Base-by-base conservation (phyloP, 2,797 vertebrate species). In the Yasuhikotakia modesta region DNA sequence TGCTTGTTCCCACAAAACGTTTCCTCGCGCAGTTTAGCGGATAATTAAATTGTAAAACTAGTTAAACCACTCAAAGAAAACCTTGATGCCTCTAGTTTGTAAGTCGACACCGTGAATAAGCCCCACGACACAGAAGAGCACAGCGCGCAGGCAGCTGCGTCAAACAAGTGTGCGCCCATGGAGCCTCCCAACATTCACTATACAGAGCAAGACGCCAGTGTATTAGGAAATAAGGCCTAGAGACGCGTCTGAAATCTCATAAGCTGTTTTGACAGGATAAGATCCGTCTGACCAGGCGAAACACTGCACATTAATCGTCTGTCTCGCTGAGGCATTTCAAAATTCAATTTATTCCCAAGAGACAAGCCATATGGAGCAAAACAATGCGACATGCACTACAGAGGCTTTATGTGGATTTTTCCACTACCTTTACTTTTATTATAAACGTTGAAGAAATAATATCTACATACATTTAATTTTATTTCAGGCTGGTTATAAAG, bases 41-140 rank as follows among this genome's bases (percentile, higher is more conserved):
- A 93, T 93, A 94, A 94, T 94, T 93, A 93, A 94, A 93, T 90
- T 89, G 84, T 92, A 91, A 93, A 88, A 87, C 79, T 67, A 90
- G 86, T 89, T 90, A 89, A 92, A 89, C 87, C 89, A 68, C 87
- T 91, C 90, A 92, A n/a, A 91, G 90, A 85, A 60, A 81, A 83
- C 72, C 85, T 85, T 83, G 39, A 85, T 78, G 89, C 87, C 86
- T 89, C 82, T 80, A 89, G 88, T 90, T 81, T 84, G 88, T 91
- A 92, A 93, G 90, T 85, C 82, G 87, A 93, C 90, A 93, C 91
- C 89, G 63, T 55, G 69, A 27, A 81, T 85, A 87, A 91, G 86
- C 84, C 86, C 87, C 50, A 78, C 83, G 89, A 92, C 87, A 83
- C 73, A 78, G 86, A 89, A 90, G 89, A 89, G 88, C 73, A 55